Evolutionary conservation across 2,797 vertebrate species (phyloP), one percentile per base, ranked within the genome.

Genomic region (Craterocephalus amniculus): DNA sequence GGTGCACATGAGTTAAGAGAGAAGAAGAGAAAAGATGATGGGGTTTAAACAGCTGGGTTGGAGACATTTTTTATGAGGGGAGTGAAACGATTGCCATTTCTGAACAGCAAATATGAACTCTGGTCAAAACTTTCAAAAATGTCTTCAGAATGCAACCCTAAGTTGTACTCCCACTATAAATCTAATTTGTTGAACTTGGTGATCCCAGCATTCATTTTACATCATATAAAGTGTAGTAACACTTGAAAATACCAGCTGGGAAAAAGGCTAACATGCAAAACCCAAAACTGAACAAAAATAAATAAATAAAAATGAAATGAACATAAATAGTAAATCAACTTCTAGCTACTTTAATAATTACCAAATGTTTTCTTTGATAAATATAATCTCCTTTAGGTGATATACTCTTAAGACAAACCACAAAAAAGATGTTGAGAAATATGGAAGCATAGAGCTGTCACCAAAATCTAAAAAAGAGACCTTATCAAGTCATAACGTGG

Each of bases 371-470:
- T 13, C 14, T 40, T 40, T 40, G 11, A 14, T 58, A 36, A 35
- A 35, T 32, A 63, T 40, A 4, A n/a, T 43, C n/a, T 48, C 8
- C 58, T 36, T 32, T n/a, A 58, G 64, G 63, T 67, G 57, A 78
- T 61, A 18, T 12, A 26, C 70, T 73, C 68, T 56, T n/a, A 64
- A 34, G 5, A 16, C 56, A 54, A 64, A 61, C 56, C 52, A n/a
- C 49, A 55, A 52, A 72, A 60, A 45, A n/a, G 45, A 22, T 48
- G 45, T 8, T 48, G 45, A 22, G 45, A 48, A n/a, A 22, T 31
- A 31, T 5, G 29, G 29, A 31, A 31, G 29, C 29, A 2, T 31
- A 31, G 5, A 31, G 29, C 29, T 31, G 29, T 31, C 29, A 31
- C 29, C 29, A 31, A 31, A 31, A 31, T 31, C 5, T 31, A 31